These are phyloP conservation scores for Holothuria scabra DNA, from an alignment of 53 echinoderm and acorn worm genomes.

Conservation along the genomic window DNA sequence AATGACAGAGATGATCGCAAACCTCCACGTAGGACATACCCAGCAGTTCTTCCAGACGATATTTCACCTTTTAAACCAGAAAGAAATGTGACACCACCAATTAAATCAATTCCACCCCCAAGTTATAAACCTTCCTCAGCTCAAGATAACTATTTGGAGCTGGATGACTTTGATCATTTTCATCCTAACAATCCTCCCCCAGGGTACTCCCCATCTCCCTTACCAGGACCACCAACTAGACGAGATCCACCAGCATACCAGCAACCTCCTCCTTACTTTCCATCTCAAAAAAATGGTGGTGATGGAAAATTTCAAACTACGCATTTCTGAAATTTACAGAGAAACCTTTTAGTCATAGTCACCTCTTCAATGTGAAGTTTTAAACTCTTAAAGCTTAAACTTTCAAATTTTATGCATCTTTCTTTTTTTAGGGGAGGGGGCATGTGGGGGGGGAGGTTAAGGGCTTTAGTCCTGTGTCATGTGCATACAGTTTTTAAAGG, in stretches of 20 bases:
- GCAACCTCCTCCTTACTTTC: conserved; percentile 21
- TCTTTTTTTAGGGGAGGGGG: too few species aligned
- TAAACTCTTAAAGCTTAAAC: too few species aligned
- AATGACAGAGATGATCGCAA: conserved; percentile 58
- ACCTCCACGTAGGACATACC: conserved; percentile 42
- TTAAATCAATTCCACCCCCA: neutral
- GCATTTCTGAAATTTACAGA: too few species aligned
- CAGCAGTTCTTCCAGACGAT: conserved; percentile 66
- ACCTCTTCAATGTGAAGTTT: too few species aligned
- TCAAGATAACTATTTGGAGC: neutral
- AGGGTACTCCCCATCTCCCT: neutral
- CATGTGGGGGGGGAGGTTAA: too few species aligned
- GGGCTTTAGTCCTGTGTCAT: too few species aligned
- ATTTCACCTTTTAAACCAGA: conserved; percentile 47
- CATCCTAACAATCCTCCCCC: neutral
- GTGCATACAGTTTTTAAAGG: too few species aligned
- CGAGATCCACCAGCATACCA: conserved; percentile 25
- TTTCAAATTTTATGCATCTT: too few species aligned
- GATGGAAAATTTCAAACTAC: too few species aligned
- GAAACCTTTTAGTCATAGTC: too few species aligned
- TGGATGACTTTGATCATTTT: neutral
- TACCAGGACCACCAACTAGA: neutral
- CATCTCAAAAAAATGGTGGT: too few species aligned
- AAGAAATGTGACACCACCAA: conserved; percentile 15
- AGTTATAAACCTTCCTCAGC: neutral